Evolutionary conservation across 2,797 vertebrate species (phyloP).

Genomic region (Eutrigla gurnardus): DNA sequence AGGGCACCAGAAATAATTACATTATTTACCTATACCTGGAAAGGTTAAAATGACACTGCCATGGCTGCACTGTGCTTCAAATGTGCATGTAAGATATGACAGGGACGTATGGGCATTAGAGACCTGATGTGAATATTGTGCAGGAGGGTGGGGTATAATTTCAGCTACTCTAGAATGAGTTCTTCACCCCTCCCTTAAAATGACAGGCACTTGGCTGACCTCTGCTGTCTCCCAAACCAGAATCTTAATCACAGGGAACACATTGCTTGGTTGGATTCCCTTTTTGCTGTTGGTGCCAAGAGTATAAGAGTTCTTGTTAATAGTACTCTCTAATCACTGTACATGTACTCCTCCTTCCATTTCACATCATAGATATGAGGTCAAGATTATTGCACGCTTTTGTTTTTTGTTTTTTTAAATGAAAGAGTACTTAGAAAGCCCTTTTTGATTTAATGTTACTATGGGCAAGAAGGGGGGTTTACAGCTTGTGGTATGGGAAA

Average conservation of each 20-base stretch:
- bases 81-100: constrained; percentile 7
- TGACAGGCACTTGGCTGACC: constrained; percentile 71
- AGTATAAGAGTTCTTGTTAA: constrained; percentile 34
- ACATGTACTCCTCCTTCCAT: constrained; percentile 33
- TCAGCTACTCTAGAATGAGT: constrained; percentile 41
- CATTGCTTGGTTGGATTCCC: constrained; percentile 67
- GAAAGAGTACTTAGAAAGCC: constrained; percentile 14
- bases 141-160: constrained; percentile 49
- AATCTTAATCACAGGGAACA: constrained; percentile 71
- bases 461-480: neutral
- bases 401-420: constrained; percentile 19
- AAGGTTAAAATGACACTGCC: constrained; percentile 7
- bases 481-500: constrained; percentile 10
- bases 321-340: constrained; percentile 56
- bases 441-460: constrained; percentile 27
- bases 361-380: constrained; percentile 31
- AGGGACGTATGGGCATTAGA: constrained; percentile 18
- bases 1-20: neutral
- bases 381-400: constrained; percentile 32
- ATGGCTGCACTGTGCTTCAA: constrained; percentile 5
- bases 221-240: constrained; percentile 58
- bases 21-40: neutral
- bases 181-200: constrained; percentile 40
- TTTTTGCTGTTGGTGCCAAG: constrained; percentile 46
- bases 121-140: constrained; percentile 31